Percentiles rank a stretch among this genome's conserved stretches.
These are phyloP conservation scores for Haliclystus octoradiatus DNA, from an alignment of 30 jellyfish, hydroid and myxozoan genomes.

Conservation along the genomic window DNA sequence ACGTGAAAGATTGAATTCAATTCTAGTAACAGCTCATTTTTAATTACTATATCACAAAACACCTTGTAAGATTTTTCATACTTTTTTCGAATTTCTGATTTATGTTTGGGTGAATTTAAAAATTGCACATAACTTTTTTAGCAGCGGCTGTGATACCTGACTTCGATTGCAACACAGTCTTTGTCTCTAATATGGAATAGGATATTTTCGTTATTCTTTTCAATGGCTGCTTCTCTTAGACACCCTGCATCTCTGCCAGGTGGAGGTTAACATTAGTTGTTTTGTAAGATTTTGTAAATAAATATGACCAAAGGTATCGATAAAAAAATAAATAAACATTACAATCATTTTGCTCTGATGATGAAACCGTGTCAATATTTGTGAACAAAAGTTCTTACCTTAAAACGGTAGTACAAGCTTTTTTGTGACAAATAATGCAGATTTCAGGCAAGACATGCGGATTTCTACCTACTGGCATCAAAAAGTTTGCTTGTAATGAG, in stretches of 20 bases:
- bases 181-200: slow-evolving; percentile 23
- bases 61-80: slow-evolving; percentile 8
- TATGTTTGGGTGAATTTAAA: neutral
- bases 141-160: slow-evolving; percentile 28
- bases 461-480: too few species aligned
- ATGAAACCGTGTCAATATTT: too few species aligned
- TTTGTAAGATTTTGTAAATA: too few species aligned
- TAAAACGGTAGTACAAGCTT: slow-evolving; percentile 14
- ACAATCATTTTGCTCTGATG: too few species aligned
- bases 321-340: too few species aligned
- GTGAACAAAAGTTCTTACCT: too few species aligned
- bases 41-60: slow-evolving; percentile 15
- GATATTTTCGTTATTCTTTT: slow-evolving; percentile 13
- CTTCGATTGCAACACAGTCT: slow-evolving; percentile 48
- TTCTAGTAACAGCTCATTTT: slow-evolving; percentile 1
- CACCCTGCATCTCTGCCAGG: slow-evolving; percentile 17
- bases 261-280: too few species aligned
- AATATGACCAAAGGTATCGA: too few species aligned
- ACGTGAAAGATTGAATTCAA: slow-evolving; percentile 2
- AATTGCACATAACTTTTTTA: slow-evolving; percentile 8
- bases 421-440: slow-evolving; percentile 22
- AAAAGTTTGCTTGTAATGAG: too few species aligned
- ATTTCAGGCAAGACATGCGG: slow-evolving; percentile 32
- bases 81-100: neutral
- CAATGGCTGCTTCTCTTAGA: slow-evolving; percentile 38